Evolutionary conservation across 1,140 invertebrate species (phyloP).

Genomic region (Bombus cullumanus): DNA sequence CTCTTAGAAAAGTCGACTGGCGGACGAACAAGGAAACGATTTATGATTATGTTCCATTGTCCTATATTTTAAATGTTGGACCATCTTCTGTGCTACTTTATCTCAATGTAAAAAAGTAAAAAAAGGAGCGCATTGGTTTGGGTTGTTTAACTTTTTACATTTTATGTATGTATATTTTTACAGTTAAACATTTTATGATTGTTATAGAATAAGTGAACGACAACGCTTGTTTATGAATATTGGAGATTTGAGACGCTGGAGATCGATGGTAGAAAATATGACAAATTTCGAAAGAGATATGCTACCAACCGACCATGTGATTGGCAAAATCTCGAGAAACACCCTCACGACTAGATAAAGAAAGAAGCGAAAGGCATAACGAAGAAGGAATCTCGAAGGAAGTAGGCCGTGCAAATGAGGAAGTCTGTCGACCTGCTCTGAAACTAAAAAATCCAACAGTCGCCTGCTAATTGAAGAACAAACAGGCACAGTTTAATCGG

Average conservation of each 20-base stretch:
- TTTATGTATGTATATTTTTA: not conserved
- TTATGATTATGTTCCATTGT: not conserved
- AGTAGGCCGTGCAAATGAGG: conserved; percentile 78
- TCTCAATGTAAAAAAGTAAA: not conserved
- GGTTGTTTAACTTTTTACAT: not conserved
- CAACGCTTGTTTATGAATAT: no score
- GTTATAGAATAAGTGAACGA: not conserved
- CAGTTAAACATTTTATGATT: not conserved
- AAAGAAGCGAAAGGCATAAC: conserved; percentile 6
- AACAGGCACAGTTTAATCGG: conserved; percentile 72
- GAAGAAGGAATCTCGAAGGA: conserved; percentile 50
- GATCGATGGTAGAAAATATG: not conserved
- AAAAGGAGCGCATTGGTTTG: no score
- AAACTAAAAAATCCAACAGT: conserved; percentile 59
- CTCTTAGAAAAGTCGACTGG: conserved; percentile 30
- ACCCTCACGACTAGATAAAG: not conserved
- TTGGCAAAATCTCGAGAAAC: not conserved
- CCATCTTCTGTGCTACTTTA: not conserved
- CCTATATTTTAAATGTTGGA: not conserved
- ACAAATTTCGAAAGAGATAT: not conserved
- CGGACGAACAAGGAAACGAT: not conserved
- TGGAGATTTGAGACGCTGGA: no score
- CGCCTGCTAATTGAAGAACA: conserved; percentile 78
- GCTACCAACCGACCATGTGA: not conserved
- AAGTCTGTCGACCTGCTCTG: conserved; percentile 66